Evolutionary conservation across 2,888 invertebrate genomes (phyloP).

Genomic region (Trichogramma dendrolimi): DNA sequence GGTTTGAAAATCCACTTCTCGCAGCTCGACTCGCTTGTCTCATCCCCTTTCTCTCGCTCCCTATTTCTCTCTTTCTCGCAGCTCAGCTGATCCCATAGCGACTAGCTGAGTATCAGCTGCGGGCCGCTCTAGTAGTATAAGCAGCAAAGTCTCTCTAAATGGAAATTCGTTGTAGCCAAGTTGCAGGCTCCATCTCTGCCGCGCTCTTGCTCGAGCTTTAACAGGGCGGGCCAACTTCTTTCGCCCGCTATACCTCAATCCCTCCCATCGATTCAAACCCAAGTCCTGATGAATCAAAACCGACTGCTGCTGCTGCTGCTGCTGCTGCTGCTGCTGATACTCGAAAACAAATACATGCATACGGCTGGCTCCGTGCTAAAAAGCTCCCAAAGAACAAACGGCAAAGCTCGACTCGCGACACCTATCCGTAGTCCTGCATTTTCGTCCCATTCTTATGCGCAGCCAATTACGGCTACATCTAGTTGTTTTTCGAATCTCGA

Average conservation of each 20-base stretch:
- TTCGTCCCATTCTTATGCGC: no score
- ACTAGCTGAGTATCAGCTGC: constrained; percentile 6
- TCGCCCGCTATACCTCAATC: not conserved
- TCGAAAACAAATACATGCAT: no score
- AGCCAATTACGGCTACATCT: no score
- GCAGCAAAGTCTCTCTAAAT: constrained; percentile 42
- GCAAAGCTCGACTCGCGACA: no score
- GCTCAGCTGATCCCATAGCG: not conserved
- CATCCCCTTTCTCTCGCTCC: constrained; percentile 5
- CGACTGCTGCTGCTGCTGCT: no score
- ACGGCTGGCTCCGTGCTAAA: no score
- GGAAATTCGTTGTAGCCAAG: constrained; percentile 42
- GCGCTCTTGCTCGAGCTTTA: not conserved
- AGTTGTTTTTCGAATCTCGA: no score
- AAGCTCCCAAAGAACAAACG: no score
- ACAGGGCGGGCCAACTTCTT: not conserved
- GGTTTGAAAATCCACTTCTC: constrained; percentile 1
- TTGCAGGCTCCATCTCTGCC: constrained; percentile 21
- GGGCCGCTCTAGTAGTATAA: constrained; percentile 15
- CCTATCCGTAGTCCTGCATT: no score
- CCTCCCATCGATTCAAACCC: no score
- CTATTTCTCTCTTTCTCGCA: not conserved
- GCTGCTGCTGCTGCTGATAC: no score
- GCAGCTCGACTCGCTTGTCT: constrained; percentile 15
- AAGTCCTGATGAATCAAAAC: no score